Conservation (phyloP, 1,140 invertebrate species). For the Colletes latitarsis region DNA sequence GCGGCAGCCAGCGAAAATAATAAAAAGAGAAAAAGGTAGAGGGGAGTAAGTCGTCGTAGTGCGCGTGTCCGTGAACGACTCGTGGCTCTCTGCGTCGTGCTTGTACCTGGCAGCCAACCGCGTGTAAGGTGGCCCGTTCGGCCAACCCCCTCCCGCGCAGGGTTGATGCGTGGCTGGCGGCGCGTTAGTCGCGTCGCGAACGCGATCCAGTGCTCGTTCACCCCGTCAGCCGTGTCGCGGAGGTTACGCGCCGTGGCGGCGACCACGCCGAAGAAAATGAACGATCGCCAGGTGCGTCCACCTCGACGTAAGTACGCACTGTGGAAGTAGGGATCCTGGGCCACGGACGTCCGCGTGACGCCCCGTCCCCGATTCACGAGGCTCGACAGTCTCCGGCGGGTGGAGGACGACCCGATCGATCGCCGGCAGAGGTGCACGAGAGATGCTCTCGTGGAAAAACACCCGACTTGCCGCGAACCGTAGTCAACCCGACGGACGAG, state of each 20-base stretch:
- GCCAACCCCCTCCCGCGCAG: background rate
- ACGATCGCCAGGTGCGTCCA: slow-evolving; percentile 17
- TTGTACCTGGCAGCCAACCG: slow-evolving; percentile 2
- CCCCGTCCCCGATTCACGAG: slow-evolving; percentile 7
- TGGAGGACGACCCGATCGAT: slow-evolving; percentile 20
- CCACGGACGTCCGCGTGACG: background rate
- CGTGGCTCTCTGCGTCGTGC: background rate
- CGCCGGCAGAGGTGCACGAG: slow-evolving; percentile 5
- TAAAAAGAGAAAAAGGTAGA: background rate
- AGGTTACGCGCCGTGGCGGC: background rate
- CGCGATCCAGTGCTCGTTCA: slow-evolving; percentile 30
- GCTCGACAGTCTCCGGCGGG: background rate
- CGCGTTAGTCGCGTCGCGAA: slow-evolving; percentile 17
- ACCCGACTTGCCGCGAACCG: slow-evolving; percentile 5
- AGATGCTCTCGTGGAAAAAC: slow-evolving; percentile 42
- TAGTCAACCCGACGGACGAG: too few species aligned
- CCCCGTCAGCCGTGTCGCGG: background rate
- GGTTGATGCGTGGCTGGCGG: background rate
- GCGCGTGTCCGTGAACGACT: slow-evolving; percentile 18
- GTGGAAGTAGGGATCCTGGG: background rate
- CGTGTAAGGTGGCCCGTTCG: slow-evolving; percentile 2
- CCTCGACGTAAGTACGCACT: slow-evolving; percentile 1
- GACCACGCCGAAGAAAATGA: slow-evolving; percentile 25
- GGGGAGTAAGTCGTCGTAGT: background rate
- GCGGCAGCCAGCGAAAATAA: background rate